Conservation (phyloP, 2,888 invertebrate genomes). For the Cyrtodaria siliqua region DNA sequence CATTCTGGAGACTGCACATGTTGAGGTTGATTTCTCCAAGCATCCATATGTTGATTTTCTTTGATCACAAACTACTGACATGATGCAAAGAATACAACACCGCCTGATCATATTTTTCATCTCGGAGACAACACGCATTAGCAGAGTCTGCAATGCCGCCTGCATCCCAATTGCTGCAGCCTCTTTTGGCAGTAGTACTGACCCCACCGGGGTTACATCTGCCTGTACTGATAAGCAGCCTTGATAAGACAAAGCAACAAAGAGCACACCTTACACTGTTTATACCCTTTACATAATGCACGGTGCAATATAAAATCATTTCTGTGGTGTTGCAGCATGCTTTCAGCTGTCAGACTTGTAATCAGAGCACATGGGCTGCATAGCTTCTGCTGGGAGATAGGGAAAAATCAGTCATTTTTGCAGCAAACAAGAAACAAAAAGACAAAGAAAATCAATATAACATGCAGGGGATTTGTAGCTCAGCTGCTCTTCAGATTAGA, state of each 20-base stretch:
- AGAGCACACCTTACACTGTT: slow-evolving; percentile 48
- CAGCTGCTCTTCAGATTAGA: slow-evolving; percentile 76
- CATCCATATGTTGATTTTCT: slow-evolving; percentile 51
- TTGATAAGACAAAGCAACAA: slow-evolving; percentile 60
- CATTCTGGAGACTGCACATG: slow-evolving; percentile 34
- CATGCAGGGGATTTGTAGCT: slow-evolving; percentile 68
- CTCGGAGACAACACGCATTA: not conserved
- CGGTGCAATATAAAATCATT: slow-evolving; percentile 53
- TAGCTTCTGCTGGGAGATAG: slow-evolving; percentile 57
- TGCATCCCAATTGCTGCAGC: slow-evolving; percentile 10
- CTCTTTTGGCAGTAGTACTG: slow-evolving; percentile 37
- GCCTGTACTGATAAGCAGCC: slow-evolving; percentile 50
- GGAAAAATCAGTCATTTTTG: slow-evolving; percentile 80
- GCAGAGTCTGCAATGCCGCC: slow-evolving; percentile 10
- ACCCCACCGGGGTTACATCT: slow-evolving; percentile 49
- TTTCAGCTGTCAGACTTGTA: slow-evolving; percentile 54
- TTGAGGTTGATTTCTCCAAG: slow-evolving; percentile 37
- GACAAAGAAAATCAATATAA: slow-evolving; percentile 83
- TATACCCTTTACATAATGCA: slow-evolving; percentile 54
- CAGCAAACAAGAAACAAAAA: slow-evolving; percentile 80
- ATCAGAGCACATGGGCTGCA: slow-evolving; percentile 47
- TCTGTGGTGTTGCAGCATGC: slow-evolving; percentile 24
- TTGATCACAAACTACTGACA: not conserved
- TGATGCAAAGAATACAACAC: slow-evolving; percentile 16
- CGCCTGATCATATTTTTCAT: not conserved